Conservation (phyloP, 2,113 vertebrate species). For the Telmatochromis brichardi region DNA sequence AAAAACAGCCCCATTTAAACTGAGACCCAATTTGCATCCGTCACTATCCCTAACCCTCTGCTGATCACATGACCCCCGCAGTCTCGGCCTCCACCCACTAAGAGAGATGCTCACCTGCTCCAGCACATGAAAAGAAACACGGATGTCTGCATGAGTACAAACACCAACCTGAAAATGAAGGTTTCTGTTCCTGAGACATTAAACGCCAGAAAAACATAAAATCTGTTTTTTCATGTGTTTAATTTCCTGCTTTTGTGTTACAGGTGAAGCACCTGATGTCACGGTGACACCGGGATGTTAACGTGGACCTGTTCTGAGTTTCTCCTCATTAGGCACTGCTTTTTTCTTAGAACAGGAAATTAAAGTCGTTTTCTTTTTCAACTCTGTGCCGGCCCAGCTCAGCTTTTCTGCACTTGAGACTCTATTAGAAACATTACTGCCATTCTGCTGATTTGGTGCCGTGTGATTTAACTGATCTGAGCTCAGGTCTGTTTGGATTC, state of each 20-base stretch:
- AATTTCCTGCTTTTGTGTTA: neutral
- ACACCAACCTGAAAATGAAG: neutral
- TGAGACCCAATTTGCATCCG: slow-evolving; percentile 18
- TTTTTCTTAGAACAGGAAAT: neutral
- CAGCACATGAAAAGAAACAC: neutral
- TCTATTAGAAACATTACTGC: neutral
- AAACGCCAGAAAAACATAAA: neutral
- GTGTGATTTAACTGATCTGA: neutral
- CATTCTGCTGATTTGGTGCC: neutral
- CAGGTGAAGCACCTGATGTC: neutral
- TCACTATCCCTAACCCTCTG: neutral
- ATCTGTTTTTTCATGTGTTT: neutral
- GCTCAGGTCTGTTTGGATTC: neutral
- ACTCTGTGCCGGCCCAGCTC: neutral
- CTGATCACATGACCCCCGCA: neutral
- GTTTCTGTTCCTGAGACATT: neutral
- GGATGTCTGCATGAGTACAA: neutral
- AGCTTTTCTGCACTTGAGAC: neutral
- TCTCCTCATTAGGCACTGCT: neutral
- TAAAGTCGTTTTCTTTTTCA: neutral
- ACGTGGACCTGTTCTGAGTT: neutral
- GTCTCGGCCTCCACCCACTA: neutral
- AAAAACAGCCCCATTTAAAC: slow-evolving; percentile 32
- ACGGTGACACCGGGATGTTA: neutral
- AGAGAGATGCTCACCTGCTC: neutral